Evolutionary conservation across 2,113 vertebrate species (phyloP).

Genomic region (Eclectus roratus): DNA sequence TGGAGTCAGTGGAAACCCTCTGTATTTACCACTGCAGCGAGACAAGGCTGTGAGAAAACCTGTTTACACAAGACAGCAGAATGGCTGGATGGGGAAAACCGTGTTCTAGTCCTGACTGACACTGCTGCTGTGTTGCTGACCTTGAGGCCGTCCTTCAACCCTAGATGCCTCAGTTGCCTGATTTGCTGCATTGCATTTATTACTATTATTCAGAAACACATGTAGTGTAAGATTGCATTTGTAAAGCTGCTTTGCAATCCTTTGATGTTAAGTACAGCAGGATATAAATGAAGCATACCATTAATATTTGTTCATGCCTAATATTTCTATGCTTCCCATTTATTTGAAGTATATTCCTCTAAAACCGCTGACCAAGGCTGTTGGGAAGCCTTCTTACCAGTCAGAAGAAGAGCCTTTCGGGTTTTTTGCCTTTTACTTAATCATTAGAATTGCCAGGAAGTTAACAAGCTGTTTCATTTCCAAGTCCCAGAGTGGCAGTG

Average conservation of each 20-base stretch:
- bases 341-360: not conserved
- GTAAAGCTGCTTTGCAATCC: conserved; percentile 44
- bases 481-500: not conserved
- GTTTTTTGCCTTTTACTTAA: not conserved
- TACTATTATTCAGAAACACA: not conserved
- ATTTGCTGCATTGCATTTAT: not conserved
- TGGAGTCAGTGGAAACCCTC: not conserved
- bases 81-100: not conserved
- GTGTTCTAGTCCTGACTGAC: not conserved
- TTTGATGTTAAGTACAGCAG: conserved; percentile 32
- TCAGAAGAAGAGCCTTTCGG: not conserved
- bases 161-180: not conserved
- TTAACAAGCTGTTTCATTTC: conserved; percentile 20
- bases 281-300: not conserved
- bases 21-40: rapidly evolving
- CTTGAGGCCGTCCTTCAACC: not conserved
- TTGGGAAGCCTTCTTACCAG: not conserved
- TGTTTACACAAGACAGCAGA: not conserved
- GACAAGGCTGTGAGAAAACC: not conserved
- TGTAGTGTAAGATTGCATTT: not conserved
- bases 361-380: not conserved
- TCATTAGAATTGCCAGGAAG: not conserved
- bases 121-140: not conserved
- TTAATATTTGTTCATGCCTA: conserved; percentile 37
- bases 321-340: not conserved